phyloP scores from a whole-genome alignment of 2,797 vertebrate genomes.

The Anguilla pacifica region DNA sequence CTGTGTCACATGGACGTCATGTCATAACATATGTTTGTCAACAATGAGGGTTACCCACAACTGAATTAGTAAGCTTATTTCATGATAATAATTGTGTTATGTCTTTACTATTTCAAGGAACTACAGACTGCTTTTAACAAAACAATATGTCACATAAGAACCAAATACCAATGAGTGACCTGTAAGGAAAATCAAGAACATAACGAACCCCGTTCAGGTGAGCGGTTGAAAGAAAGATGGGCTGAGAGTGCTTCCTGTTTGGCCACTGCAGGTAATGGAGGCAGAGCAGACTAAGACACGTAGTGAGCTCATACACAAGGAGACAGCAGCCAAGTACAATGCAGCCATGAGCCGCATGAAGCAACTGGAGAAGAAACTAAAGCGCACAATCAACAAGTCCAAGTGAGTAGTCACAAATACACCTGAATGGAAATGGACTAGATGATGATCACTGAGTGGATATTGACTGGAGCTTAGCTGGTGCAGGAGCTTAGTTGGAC shows the following conservation, averaged over 20 bases:
- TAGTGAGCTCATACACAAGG: slow-evolving; percentile 88
- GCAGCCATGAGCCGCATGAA: slow-evolving; percentile 89
- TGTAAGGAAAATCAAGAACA: neutral
- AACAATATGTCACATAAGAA: neutral
- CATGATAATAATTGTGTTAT: neutral
- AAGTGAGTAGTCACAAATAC: slow-evolving; percentile 73
- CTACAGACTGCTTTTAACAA: neutral
- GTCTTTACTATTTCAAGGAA: neutral
- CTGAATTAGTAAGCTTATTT: neutral
- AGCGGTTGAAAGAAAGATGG: neutral
- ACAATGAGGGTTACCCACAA: neutral
- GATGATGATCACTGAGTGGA: neutral
- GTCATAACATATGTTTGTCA: neutral
- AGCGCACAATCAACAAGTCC: slow-evolving; percentile 93
- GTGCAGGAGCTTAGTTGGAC: neutral
- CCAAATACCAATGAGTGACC: neutral
- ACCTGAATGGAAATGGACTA: neutral
- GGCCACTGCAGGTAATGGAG: slow-evolving; percentile 87
- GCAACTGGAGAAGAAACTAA: slow-evolving; percentile 95
- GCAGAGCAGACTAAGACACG: slow-evolving; percentile 88
- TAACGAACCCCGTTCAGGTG: neutral
- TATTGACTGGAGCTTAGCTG: neutral
- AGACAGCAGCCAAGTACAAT: slow-evolving; percentile 90
- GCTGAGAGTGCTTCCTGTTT: slow-evolving; percentile 29
- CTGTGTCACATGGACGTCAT: neutral